phyloP scores from a whole-genome alignment of 2,888 invertebrate species.

The Uropetala carovei region DNA sequence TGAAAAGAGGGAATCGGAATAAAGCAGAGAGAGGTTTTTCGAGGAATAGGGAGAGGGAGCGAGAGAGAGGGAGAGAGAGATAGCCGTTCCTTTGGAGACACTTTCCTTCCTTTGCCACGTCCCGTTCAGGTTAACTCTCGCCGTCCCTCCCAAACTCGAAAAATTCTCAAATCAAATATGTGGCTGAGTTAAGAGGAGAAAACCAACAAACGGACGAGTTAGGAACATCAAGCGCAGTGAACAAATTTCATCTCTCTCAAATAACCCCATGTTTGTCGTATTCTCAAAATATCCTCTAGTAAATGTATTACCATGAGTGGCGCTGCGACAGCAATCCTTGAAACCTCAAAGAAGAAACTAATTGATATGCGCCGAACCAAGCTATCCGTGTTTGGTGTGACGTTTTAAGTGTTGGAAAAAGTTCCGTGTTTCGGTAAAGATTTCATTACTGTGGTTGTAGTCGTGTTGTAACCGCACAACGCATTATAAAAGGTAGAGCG shows the following conservation, averaged over 20 bases:
- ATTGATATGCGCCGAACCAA: conserved; percentile 55
- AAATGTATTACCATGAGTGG: conserved; percentile 41
- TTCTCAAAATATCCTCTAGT: conserved; percentile 60
- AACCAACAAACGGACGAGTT: conserved; percentile 52
- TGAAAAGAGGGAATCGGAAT: too few species aligned
- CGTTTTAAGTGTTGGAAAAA: conserved; percentile 25
- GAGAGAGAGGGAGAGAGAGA: neutral
- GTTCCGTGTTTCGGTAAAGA: conserved; percentile 19
- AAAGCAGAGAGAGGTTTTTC: neutral
- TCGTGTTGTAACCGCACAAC: too few species aligned
- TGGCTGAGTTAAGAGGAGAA: conserved; percentile 15
- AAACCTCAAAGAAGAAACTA: conserved; percentile 20
- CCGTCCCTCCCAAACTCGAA: conserved; percentile 41
- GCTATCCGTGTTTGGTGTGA: conserved; percentile 40
- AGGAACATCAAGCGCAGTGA: conserved; percentile 45
- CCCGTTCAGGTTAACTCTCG: conserved; percentile 23
- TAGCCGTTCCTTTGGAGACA: neutral
- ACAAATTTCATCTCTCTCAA: conserved; percentile 56
- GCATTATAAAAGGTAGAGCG: too few species aligned
- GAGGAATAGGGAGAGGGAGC: neutral
- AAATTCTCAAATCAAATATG: conserved; percentile 58
- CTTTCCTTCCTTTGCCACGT: conserved; percentile 20
- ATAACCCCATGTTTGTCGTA: conserved; percentile 59
- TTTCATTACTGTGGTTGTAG: neutral
- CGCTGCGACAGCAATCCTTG: conserved; percentile 45